Base-by-base conservation (phyloP, 2,797 vertebrate genomes). In the Urophycis tenuis region DNA sequence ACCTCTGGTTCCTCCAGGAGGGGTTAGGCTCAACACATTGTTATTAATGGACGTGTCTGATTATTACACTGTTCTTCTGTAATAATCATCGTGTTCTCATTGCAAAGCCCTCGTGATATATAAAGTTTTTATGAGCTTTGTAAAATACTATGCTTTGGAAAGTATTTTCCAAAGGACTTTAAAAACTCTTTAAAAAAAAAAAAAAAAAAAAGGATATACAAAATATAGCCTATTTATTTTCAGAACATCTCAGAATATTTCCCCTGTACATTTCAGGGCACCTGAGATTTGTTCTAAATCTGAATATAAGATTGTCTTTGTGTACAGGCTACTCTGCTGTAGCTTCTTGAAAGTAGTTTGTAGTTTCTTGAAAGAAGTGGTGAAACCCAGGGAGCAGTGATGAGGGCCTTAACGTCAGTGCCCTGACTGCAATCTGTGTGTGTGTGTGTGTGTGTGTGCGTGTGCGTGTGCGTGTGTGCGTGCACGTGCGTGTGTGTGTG, bases 231-330 rank as follows among this genome's bases (percentile, higher is more conserved):
- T 64, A 67, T 67, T 67, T 67, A 60, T 67, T 67, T 67, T 2
- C 60, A 67, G 29, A 11, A 29, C 3, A n/a, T 32, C 2, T 29
- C 1, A 70, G 71, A 41, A 79, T 60, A 22, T 22, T 78, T 72
- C 69, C 81, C 74, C 74, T 74, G 36, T 79, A 80, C 75, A 67
- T 85, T 81, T 85, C 84, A 84, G 87, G 84, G 80, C 39, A 67
- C 74, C 60, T 67, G 80, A 72, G 45, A n/a, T 1, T 2, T 3
- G 71, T 64, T 36, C n/a, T 71, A 5, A 41, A 64, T 0, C 12
- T 11, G 74, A 36, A 45, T 35, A 17, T 0, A 19, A 70, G 69
- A 75, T 69, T 6, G 9, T 10, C 34, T 17, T n/a, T 31, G 34
- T 49, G 2, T 73, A n/a, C 67, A 77, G 73, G 69, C 36, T 2